Percentiles rank a stretch among this genome's conserved stretches.
Conservation (phyloP, 2,797 vertebrate genomes). For the Phylloscopus collybita region DNA sequence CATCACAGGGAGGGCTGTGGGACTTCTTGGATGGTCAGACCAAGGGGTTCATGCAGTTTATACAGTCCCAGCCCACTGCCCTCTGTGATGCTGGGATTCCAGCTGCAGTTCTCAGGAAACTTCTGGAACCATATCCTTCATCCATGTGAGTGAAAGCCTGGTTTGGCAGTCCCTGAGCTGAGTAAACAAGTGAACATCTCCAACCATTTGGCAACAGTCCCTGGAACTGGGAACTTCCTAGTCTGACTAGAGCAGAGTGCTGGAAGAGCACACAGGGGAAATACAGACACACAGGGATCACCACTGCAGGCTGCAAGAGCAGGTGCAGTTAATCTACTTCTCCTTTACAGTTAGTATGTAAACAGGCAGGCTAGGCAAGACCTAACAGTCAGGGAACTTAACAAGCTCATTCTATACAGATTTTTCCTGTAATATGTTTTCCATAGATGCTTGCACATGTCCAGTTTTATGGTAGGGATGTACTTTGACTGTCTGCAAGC, state of each 20-base stretch:
- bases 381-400: not conserved
- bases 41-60: not conserved
- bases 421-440: not conserved
- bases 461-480: not conserved
- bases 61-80: not conserved
- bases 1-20: not conserved
- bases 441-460: not conserved
- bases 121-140: not conserved
- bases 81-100: not conserved
- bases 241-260: not conserved
- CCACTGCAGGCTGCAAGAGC: not conserved
- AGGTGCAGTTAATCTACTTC: not conserved
- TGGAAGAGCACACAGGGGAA: not conserved
- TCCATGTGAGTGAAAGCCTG: not conserved
- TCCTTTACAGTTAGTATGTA: not conserved
- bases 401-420: not conserved
- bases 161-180: not conserved
- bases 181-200: not conserved
- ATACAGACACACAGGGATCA: not conserved
- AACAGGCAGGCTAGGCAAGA: not conserved
- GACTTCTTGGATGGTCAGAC: not conserved
- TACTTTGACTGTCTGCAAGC: not conserved
- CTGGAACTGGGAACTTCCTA: not conserved
- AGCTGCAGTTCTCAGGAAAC: not conserved
- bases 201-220: not conserved